Percentiles rank a stretch among this genome's conserved stretches.
Evolutionary conservation across 2,888 invertebrate species (phyloP).

Genomic region (Philereme vetulata): DNA sequence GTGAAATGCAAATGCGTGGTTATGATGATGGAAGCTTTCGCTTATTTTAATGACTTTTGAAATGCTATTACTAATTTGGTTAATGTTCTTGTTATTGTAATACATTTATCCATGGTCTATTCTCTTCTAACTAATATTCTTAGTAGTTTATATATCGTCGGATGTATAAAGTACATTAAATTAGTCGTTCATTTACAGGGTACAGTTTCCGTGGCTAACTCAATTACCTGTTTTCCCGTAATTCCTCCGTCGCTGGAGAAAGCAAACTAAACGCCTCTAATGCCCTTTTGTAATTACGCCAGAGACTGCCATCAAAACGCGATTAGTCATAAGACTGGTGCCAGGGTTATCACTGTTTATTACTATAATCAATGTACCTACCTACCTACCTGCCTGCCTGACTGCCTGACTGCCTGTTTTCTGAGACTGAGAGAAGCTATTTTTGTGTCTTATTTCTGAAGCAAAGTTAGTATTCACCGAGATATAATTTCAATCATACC

Average conservation of each 20-base stretch:
- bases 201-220: too few species aligned
- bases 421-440: too few species aligned
- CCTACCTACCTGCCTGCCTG: too few species aligned
- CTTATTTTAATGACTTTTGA: conserved; percentile 21
- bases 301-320: conserved; percentile 18
- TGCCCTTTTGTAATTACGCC: conserved; percentile 20
- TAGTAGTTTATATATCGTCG: too few species aligned
- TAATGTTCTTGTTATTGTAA: conserved; percentile 9
- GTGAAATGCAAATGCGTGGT: conserved; percentile 12
- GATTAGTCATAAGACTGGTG: conserved; percentile 12
- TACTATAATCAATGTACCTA: too few species aligned
- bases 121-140: background rate
- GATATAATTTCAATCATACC: too few species aligned
- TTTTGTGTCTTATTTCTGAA: too few species aligned
- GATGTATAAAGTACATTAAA: too few species aligned
- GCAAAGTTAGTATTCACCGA: too few species aligned
- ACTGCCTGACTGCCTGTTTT: too few species aligned
- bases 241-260: conserved; percentile 14
- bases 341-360: background rate
- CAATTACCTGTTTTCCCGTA: conserved; percentile 3
- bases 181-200: too few species aligned
- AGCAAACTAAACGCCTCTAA: conserved; percentile 13
- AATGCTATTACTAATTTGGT: conserved; percentile 10
- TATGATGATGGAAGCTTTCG: conserved; percentile 25
- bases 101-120: background rate